Base-by-base conservation (phyloP, 2,888 invertebrate genomes). In the Ephialtes manifestator region DNA sequence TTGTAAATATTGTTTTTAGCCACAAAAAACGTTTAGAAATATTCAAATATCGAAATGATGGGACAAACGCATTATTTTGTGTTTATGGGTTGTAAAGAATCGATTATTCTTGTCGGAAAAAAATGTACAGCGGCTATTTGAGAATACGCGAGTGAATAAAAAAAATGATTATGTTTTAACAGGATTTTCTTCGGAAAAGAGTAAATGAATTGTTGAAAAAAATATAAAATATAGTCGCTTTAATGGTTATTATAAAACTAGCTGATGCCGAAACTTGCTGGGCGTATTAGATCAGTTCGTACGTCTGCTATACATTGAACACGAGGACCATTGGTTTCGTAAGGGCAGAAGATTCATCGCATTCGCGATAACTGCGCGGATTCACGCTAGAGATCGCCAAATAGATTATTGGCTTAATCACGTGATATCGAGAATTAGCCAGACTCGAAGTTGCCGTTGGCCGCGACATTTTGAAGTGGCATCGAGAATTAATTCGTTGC, bases 401-500 rank as follows among this genome's bases (percentile, higher is more conserved):
- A 55, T 24, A 51, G 43, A 65, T 74, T 48, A 65, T 74, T 48
- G 72, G 79, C 75, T 55, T 51, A 60, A 71, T 75, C 35, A 74
- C 65, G 81, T 24, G 74, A 83, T 70, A 60, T 85, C 51, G 72
- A 65, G 28, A 28, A 43, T 75, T 18, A 80, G 77, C 81, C 75
- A 71, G 53, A 70, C 67, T 68, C 67, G 68, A 58, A 60, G 48
- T 74, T 63, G 78, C 60, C 70, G 70, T 79, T 79, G 60, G 78
- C 58, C 48, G 60, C 60, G 70, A 78, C 39, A 60, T 79, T 79
- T 39, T 70, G 58, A 83, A 83, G 83, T 81, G 88, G 84, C 87
- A 87, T 88, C 87, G 87, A 88, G 87, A 89, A 88, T 87, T 80
- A 83, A 87, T 89, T 90, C 89, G 89, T 89, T 89, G 90, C 88